Percentiles rank a stretch among this genome's conserved stretches.
phyloP scores from a whole-genome alignment of 92 coral and sea anemone species.

The Virgularia gustaviana region DNA sequence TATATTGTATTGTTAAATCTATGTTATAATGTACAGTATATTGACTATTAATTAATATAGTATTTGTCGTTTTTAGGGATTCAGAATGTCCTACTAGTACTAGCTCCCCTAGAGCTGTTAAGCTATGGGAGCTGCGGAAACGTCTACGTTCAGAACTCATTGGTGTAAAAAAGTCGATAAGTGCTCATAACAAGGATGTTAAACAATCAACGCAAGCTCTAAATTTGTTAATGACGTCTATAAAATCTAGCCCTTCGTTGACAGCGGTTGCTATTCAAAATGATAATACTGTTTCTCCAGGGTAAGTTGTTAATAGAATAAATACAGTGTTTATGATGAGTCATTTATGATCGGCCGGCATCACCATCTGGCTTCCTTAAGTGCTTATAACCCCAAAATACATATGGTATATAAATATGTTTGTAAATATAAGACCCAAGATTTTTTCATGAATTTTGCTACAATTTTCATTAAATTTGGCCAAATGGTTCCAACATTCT shows the following conservation, averaged over 20 bases:
- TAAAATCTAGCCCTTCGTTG: slow-evolving; percentile 64
- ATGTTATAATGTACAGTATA: neutral
- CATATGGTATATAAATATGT: too few species aligned
- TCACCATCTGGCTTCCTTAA: too few species aligned
- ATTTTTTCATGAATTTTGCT: too few species aligned
- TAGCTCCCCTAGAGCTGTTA: slow-evolving; percentile 4
- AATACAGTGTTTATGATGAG: too few species aligned
- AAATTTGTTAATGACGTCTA: slow-evolving; percentile 68
- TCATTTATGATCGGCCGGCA: too few species aligned
- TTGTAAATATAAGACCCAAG: too few species aligned
- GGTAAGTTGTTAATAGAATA: slow-evolving; percentile 1
- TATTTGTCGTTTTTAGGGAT: neutral
- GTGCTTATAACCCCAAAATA: too few species aligned
- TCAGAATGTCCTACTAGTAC: neutral
- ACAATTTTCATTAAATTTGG: too few species aligned
- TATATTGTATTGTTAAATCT: neutral
- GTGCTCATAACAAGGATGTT: slow-evolving; percentile 48
- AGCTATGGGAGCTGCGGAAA: neutral
- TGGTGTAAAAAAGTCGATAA: slow-evolving; percentile 60
- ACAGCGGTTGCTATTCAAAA: slow-evolving; percentile 68
- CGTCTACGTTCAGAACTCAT: slow-evolving; percentile 20
- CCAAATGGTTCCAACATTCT: too few species aligned
- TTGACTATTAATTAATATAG: too few species aligned
- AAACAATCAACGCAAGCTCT: slow-evolving; percentile 57
- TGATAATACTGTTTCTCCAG: slow-evolving; percentile 2